phyloP scores from a whole-genome alignment of 2,888 invertebrate genomes.

The Lasioglossum lativentre region DNA sequence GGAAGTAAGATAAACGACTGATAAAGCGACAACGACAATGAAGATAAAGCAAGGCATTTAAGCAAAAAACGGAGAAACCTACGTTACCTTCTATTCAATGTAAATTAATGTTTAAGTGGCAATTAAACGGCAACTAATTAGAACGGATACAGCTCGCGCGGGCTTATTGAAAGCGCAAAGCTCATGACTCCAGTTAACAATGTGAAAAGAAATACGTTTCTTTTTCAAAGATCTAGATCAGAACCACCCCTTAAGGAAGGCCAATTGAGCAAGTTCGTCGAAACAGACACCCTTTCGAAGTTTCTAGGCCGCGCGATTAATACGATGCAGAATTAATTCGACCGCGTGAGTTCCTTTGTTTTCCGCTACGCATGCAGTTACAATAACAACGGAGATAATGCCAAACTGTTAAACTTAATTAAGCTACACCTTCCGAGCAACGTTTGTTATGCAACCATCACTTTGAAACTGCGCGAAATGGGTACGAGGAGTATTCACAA shows the following conservation, averaged over 20 bases:
- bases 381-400: constrained; percentile 6
- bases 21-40: neutral
- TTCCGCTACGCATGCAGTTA: neutral
- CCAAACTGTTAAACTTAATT: constrained; percentile 36
- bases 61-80: neutral
- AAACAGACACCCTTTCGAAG: neutral
- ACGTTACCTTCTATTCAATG: neutral
- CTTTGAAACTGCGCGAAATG: constrained; percentile 14
- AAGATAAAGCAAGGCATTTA: neutral
- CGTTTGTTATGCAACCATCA: constrained; percentile 10
- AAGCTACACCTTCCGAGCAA: constrained; percentile 14
- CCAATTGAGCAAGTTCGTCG: neutral
- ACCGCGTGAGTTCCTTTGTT: neutral
- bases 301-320: neutral
- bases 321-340: constrained; percentile 23
- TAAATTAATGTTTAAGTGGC: neutral
- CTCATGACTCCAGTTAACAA: neutral
- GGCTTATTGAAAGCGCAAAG: neutral
- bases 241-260: neutral
- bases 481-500: neutral
- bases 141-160: neutral
- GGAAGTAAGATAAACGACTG: neutral
- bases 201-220: too few species aligned
- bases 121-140: neutral
- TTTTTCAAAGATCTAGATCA: neutral